Evolutionary conservation across 2,797 vertebrate genomes (phyloP).

Genomic region (Falco concolor): DNA sequence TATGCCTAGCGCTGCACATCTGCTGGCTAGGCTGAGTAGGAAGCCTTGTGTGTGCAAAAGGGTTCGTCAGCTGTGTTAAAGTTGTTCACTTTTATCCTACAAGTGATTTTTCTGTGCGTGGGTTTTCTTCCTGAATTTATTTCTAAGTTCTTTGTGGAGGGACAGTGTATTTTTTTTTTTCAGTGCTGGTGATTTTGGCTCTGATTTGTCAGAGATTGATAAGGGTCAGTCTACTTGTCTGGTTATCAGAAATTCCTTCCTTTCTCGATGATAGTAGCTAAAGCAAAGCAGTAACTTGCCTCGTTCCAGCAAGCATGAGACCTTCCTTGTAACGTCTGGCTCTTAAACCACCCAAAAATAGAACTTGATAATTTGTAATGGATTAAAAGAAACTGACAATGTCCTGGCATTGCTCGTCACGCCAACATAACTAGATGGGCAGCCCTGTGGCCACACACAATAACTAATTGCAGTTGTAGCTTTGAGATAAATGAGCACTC

Average conservation of each 20-base stretch:
- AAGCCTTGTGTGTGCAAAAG: not conserved
- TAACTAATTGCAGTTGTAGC: not conserved
- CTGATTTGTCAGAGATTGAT: not conserved
- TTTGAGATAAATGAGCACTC: not conserved
- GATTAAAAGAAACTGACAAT: not conserved
- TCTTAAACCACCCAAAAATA: not conserved
- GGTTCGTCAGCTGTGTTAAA: not conserved
- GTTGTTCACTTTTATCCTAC: not conserved
- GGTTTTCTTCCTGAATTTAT: not conserved
- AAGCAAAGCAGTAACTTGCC: not conserved
- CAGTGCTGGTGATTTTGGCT: not conserved
- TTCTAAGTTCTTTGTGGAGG: not conserved
- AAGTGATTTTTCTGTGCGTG: not conserved
- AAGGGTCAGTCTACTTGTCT: not conserved
- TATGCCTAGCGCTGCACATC: not conserved
- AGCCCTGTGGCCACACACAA: not conserved
- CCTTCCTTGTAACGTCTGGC: not conserved
- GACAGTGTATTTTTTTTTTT: not conserved
- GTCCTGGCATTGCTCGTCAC: not conserved
- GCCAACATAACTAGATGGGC: fast-evolving
- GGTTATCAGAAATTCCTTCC: not conserved
- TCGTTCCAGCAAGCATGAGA: not conserved
- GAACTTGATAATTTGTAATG: not conserved
- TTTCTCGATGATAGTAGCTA: not conserved
- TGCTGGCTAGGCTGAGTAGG: not conserved